Evolutionary conservation across 2,888 invertebrate species (phyloP), one percentile per base, ranked within the genome.

Genomic region (Cremastinae sp.): DNA sequence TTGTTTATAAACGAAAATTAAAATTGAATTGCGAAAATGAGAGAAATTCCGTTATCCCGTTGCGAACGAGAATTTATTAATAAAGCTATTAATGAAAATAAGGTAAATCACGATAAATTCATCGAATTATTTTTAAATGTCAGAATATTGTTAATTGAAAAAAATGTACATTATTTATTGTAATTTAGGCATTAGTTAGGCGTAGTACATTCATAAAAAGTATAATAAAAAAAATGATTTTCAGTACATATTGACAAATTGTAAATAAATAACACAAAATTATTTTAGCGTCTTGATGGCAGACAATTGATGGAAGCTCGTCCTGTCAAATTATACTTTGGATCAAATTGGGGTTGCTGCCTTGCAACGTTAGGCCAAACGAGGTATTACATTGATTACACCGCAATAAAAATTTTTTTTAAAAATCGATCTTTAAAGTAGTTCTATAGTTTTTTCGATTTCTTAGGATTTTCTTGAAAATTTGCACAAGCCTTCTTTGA

Each of bases 261-360:
- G 5, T 28, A 28, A 28, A 28, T 5, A 28, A 28, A 28, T 3
- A 28, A 28, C n/a, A n/a, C n/a, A 28, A 28, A 66, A 2, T 74
- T 61, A 55, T 90, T 92, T 79, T 86, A 96, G 95, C 92, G 97
- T 70, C 90, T 96, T 80, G 97, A 97, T 91, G 96, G 96, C 1
- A 92, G 97, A 83, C 92, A 91, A 81, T 93, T 94, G 78, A 92
- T 94, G 82, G 96, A 96, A 87, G 94, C 94, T 78, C 92, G 97
- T 80, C 91, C 92, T 28, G 88, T 96, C 12, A 91, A 93, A 81
- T 94, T 97, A 75, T 91, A 93, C 80, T 96, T 95, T 89, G 96
- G 96, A 14, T 92, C 93, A n/a, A 95, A 95, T 79, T 96, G 94
- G 93, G 97, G 97, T 45, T 94, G 94, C 81, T 96, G 95, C 83